These are phyloP conservation scores for Pyrgus malvae DNA, from an alignment of 2,888 invertebrate genomes.

Conservation along the genomic window DNA sequence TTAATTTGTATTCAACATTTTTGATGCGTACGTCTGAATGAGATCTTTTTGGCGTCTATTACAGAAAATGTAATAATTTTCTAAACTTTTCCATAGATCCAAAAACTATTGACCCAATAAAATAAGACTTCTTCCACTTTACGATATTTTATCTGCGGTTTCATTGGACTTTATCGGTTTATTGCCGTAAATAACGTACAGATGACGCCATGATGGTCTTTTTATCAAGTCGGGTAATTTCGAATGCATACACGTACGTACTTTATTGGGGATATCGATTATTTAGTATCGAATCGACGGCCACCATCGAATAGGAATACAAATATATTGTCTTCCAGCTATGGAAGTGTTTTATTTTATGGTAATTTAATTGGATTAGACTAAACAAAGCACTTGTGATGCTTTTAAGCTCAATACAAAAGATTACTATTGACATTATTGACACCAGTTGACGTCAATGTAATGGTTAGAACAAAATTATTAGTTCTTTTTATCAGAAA, in stretches of 20 bases:
- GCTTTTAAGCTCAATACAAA: neutral
- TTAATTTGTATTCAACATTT: too few relatives aligned
- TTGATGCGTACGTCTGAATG: too few relatives aligned
- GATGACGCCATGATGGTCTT: slow-evolving; percentile 27
- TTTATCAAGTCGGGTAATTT: slow-evolving; percentile 32
- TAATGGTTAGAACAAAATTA: too few relatives aligned
- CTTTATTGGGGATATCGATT: slow-evolving; percentile 28
- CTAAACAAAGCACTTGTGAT: neutral
- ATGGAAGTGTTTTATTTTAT: slow-evolving; percentile 15
- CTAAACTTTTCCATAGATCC: slow-evolving; percentile 1
- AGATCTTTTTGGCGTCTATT: neutral
- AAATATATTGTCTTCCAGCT: slow-evolving; percentile 1
- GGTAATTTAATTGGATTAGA: slow-evolving; percentile 22
- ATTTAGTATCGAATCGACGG: slow-evolving; percentile 13
- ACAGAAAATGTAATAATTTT: neutral
- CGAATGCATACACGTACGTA: slow-evolving; percentile 26
- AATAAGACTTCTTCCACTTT: slow-evolving; percentile 40
- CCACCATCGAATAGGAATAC: slow-evolving; percentile 13
- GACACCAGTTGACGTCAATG: too few relatives aligned
- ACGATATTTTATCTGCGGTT: slow-evolving; percentile 59
- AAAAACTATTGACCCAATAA: slow-evolving; percentile 16
- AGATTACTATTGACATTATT: too few relatives aligned
- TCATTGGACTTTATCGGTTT: slow-evolving; percentile 64
- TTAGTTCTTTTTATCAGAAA: too few relatives aligned
- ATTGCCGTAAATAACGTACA: slow-evolving; percentile 55